Percentiles rank a stretch among this genome's conserved stretches.
Conservation (phyloP, 2,113 vertebrate species). For the Symphodus melops region DNA sequence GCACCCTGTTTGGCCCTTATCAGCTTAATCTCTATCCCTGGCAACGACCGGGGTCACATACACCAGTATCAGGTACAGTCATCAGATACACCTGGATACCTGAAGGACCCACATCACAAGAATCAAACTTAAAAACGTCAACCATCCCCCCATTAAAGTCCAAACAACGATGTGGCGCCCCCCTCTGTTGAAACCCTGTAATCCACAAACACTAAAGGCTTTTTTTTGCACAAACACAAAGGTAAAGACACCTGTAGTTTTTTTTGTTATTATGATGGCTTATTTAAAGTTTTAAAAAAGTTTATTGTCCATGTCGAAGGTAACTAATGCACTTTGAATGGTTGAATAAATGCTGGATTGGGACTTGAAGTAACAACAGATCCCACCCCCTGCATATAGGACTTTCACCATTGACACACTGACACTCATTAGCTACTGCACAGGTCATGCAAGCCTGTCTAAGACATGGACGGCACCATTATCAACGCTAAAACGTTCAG, state of each 20-base stretch:
- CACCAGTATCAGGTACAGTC: constrained; percentile 40
- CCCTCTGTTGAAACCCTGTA: constrained; percentile 67
- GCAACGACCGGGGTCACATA: constrained; percentile 44
- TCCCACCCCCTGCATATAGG: constrained; percentile 48
- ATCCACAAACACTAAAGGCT: constrained; percentile 63
- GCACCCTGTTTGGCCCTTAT: constrained; percentile 67
- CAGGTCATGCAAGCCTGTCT: constrained; percentile 70
- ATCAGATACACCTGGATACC: constrained; percentile 1
- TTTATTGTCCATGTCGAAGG: constrained; percentile 46
- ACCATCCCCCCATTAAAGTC: constrained; percentile 4
- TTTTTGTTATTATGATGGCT: constrained; percentile 63
- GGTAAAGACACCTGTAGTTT: constrained; percentile 61
- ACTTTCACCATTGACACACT: constrained; percentile 47
- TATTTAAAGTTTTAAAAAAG: constrained; percentile 51
- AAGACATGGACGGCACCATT: constrained; percentile 67
- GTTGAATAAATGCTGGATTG: constrained; percentile 51
- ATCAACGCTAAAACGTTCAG: constrained; percentile 37
- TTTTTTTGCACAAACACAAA: constrained; percentile 58
- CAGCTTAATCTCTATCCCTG: constrained; percentile 47
- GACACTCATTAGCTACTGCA: constrained; percentile 64
- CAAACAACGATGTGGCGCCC: constrained; percentile 33
- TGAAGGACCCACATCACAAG: constrained; percentile 12
- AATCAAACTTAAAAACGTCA: constrained; percentile 5
- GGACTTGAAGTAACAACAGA: constrained; percentile 40
- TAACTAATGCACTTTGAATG: constrained; percentile 48